Evolutionary conservation across 1,140 invertebrate species (phyloP), one percentile per base, ranked within the genome.

Genomic region (Melitaea cinxia): DNA sequence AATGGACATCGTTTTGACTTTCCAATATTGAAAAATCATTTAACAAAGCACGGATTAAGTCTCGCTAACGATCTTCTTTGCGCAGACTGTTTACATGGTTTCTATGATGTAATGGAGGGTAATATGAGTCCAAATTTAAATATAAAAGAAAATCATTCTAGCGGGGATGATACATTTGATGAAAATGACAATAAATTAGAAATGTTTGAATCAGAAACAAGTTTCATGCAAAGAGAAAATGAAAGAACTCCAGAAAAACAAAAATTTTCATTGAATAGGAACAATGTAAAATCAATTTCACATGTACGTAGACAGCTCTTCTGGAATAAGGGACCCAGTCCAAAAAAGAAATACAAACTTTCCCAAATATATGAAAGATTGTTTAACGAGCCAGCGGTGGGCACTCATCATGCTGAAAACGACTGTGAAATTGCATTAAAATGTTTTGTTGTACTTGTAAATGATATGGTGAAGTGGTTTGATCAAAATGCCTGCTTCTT

Each of bases 1-100:
- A 96, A 97, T 91, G 96, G 96, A 4, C 89, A 93, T 73, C 53
- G 54, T 1, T 97, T 96, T 88, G 96, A 97, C 81, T 97, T 94
- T 88, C 88, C 86, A 2, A 84, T 90, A 39, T 54, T 90, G 6
- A 85, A 80, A 67, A 79, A 78, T 55, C 81, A 87, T 62, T 65
- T 90, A 26, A 68, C 91, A 6, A 87, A 80, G 53, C 73, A 92
- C 1, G 70, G 86, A 17, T 81, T 85, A 62, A 70, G 52, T 28
- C 77, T 94, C 12, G 62, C 84, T 4, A 81, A 92, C 17, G 85
- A 92, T 67, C 65, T 94, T 1, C 62, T 93, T 10, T 94, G 93
- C 70, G 85, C 93, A 1, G 94, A 94, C 70, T 92, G 92, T 10
- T 77, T 92, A 1, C 39, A 76, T 7, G 86, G 87, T 14, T 93